A percentile compares a stretch with the other conserved stretches of the same genome.
phyloP scores from a whole-genome alignment of 2,113 vertebrate species.

The Lycaon pictus region DNA sequence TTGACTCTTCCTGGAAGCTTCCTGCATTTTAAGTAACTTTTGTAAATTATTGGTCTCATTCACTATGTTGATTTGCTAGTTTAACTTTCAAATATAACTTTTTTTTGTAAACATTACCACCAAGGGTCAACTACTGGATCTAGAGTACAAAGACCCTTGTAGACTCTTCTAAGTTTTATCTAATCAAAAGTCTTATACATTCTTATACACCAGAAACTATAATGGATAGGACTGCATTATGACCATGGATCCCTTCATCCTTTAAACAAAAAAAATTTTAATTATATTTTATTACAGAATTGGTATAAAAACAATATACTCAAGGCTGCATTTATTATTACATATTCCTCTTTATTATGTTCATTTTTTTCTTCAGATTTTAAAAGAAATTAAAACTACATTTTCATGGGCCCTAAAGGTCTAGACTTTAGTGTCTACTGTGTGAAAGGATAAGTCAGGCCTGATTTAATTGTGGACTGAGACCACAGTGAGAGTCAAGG shows the following conservation, averaged over 20 bases:
- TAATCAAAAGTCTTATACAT: background rate
- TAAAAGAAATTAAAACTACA: conserved; percentile 18
- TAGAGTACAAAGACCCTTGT: background rate
- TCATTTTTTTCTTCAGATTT: background rate
- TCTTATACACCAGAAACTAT: background rate
- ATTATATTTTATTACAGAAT: background rate
- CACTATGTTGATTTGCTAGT: background rate
- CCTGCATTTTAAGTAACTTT: conserved; percentile 4
- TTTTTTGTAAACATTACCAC: background rate
- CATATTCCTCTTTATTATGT: background rate
- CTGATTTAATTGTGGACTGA: background rate
- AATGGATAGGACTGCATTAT: background rate
- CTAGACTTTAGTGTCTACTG: background rate
- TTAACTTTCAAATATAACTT: background rate
- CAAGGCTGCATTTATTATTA: background rate
- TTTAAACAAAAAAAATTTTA: background rate
- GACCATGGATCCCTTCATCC: background rate
- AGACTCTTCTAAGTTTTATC: background rate
- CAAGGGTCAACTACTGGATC: background rate
- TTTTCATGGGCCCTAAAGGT: background rate
- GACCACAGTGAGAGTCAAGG: background rate
- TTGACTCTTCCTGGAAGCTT: background rate
- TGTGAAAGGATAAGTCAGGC: background rate
- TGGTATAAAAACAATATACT: background rate
- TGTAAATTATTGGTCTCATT: background rate